A percentile compares a stretch with the other conserved stretches of the same genome.
phyloP scores from a whole-genome alignment of 2,888 invertebrate species.

The Romanomermis culicivorax region DNA sequence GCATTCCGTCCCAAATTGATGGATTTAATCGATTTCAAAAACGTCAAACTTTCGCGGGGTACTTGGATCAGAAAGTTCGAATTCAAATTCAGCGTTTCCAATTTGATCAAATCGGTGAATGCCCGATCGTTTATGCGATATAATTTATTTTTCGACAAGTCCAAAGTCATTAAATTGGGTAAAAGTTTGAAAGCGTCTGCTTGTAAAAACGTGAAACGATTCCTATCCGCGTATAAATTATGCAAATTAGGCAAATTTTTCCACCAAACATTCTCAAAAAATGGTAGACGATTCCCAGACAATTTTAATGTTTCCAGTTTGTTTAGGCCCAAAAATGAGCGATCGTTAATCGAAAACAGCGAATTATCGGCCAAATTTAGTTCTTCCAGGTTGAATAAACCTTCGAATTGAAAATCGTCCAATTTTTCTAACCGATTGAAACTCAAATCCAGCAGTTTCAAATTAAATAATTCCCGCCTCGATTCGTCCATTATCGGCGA shows the following conservation, averaged over 20 bases:
- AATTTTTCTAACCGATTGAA: slow-evolving; percentile 28
- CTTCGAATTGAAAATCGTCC: slow-evolving; percentile 30
- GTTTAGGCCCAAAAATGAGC: slow-evolving; percentile 25
- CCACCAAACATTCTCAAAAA: slow-evolving; percentile 10
- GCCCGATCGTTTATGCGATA: slow-evolving; percentile 28
- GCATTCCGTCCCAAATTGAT: slow-evolving; percentile 19
- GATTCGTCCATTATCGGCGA: background rate
- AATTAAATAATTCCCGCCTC: slow-evolving; percentile 21
- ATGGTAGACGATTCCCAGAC: slow-evolving; percentile 19
- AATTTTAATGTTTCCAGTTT: slow-evolving; percentile 25
- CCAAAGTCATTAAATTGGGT: slow-evolving; percentile 3
- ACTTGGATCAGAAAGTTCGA: slow-evolving; percentile 18
- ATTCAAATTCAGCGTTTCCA: slow-evolving; percentile 20
- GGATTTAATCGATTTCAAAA: slow-evolving; percentile 13
- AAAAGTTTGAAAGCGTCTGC: slow-evolving; percentile 5
- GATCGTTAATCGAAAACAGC: slow-evolving; percentile 22
- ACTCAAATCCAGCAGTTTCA: slow-evolving; percentile 27
- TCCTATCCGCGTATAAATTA: slow-evolving; percentile 8
- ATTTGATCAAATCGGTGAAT: slow-evolving; percentile 27
- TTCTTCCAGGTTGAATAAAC: slow-evolving; percentile 24
- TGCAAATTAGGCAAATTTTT: background rate
- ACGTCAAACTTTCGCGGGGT: slow-evolving; percentile 13
- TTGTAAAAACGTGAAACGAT: slow-evolving; percentile 8
- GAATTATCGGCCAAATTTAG: slow-evolving; percentile 27
- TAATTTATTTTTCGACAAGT: slow-evolving; percentile 20